A percentile compares a stretch with the other conserved stretches of the same genome.
phyloP scores from a whole-genome alignment of 2,797 vertebrate genomes.

The Mycteria americana region DNA sequence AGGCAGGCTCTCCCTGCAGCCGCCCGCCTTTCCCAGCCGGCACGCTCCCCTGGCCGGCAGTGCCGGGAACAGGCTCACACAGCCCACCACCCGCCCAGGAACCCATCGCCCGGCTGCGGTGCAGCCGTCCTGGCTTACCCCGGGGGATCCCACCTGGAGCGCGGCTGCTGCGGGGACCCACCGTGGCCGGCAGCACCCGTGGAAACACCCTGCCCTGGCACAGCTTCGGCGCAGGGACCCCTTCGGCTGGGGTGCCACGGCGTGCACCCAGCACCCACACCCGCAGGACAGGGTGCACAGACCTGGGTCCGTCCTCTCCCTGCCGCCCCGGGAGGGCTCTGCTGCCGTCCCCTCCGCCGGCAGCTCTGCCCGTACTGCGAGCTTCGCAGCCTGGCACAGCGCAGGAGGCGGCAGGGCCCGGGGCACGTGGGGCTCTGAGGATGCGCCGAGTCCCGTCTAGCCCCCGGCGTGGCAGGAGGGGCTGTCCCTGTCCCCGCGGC shows the following conservation, averaged over 20 bases:
- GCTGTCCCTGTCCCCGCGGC: background rate
- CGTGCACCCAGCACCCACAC: rapidly evolving
- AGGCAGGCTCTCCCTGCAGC: background rate
- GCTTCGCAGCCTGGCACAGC: background rate
- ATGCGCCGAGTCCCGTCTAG: background rate
- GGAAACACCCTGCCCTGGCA: background rate
- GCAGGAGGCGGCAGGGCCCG: background rate
- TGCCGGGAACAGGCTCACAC: background rate
- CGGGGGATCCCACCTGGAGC: background rate
- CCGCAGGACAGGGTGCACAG: background rate
- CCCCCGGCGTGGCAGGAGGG: background rate
- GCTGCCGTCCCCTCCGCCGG: background rate
- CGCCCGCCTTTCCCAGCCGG: background rate
- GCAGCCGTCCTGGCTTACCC: background rate
- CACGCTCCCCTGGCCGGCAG: background rate
- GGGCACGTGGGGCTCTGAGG: background rate
- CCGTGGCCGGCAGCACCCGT: rapidly evolving
- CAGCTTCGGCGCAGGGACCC: background rate
- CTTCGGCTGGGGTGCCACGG: rapidly evolving
- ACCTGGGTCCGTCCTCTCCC: background rate
- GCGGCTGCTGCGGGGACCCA: background rate
- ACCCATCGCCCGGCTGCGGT: rapidly evolving
- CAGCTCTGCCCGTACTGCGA: background rate
- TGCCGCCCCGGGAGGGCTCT: background rate
- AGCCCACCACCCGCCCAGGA: rapidly evolving